Evolutionary conservation across 2,797 vertebrate genomes (phyloP).

Genomic region (Poliocrania exsul): DNA sequence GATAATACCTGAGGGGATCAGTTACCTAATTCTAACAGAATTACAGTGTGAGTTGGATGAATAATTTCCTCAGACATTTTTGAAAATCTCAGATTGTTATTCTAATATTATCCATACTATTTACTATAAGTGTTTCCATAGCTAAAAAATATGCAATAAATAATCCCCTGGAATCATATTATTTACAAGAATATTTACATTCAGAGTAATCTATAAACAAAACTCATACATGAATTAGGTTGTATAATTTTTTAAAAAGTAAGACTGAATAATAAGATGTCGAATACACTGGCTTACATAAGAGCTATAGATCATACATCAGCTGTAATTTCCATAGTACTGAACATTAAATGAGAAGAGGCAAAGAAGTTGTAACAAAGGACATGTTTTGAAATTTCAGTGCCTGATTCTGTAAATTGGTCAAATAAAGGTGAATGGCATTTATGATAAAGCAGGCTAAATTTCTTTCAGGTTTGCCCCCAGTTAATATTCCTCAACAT

Average conservation of each 20-base stretch:
- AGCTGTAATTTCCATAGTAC: not conserved
- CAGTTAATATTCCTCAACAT: conserved; percentile 2
- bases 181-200: conserved; percentile 26
- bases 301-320: not conserved
- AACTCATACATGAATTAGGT: not conserved
- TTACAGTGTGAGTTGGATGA: conserved; percentile 3
- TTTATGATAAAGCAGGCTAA: conserved; percentile 29
- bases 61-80: conserved; percentile 18
- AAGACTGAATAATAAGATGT: not conserved
- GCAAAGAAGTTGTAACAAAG: not conserved
- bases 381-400: not conserved
- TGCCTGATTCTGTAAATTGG: conserved; percentile 11
- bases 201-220: not conserved
- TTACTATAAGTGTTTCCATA: not conserved
- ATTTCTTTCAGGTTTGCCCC: conserved; percentile 21
- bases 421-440: conserved; percentile 33
- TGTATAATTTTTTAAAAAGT: not conserved
- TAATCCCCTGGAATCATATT: not conserved
- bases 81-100: conserved; percentile 24
- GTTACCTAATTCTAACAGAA: conserved; percentile 30
- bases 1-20: conserved; percentile 12
- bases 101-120: not conserved
- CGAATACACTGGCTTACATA: not conserved
- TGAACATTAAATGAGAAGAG: not conserved
- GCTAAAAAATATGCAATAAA: conserved; percentile 3